Base-by-base conservation (phyloP, 2,113 vertebrate genomes). In the Pyrgilauda ruficollis region DNA sequence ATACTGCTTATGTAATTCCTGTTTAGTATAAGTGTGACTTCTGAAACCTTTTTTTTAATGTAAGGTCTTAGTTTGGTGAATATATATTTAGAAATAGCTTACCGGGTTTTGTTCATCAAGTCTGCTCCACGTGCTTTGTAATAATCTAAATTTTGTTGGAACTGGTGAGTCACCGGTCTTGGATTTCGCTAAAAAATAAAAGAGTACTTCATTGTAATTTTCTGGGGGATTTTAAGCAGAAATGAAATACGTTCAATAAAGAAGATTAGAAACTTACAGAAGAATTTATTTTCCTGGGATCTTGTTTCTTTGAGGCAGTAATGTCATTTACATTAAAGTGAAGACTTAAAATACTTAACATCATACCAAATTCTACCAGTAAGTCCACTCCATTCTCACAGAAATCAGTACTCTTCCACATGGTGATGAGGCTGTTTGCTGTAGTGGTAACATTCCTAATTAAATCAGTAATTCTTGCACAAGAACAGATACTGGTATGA, bases 101-200 rank as follows among this genome's bases (percentile, higher is more conserved):
- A 99, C 99, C 99, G 98, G 49, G 98, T 98, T 97, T 98, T 99
- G 97, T 98, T 99, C 98, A 99, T 98, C 79, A 99, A 97, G 77
- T 99, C 99, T 52, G 99, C 98, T 85, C 99, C 99, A 31, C 99
- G 97, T n/a, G 99, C 99, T 97, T 99, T 99, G 97, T 99, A 99
- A 97, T 99, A 99, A 97, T 99, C 99, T 97, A 99, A 98, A 97
- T 99, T 99, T 97, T 99, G 99, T 83, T 99, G 99, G 92, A 99
- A 99, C 64, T 99, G 99, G 80, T 99, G 99, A 97, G 99, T 99
- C 90, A 99, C 98, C 2, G 99, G 99, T 93, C 99, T 98, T 74
- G 98, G 99, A 95, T 99, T 99, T 98, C 98, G 98, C 99, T 99
- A 64, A 72, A 90, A 78, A 88, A 87, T 13, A 69, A 75, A 75